Conservation (phyloP, 2,113 vertebrate species). For the Gavia stellata region DNA sequence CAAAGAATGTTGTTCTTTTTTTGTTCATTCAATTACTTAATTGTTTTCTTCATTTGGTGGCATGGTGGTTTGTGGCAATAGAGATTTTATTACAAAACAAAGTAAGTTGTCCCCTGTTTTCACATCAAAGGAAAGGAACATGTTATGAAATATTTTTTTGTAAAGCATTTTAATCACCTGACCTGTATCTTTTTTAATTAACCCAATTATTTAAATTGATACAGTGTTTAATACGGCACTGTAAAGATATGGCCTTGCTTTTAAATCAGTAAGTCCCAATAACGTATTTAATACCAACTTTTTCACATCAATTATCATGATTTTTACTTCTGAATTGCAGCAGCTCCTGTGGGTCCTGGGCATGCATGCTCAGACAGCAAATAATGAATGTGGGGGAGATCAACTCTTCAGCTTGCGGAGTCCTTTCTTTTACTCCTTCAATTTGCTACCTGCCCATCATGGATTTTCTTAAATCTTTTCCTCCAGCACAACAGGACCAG, state of each 20-base stretch:
- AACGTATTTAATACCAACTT: background rate
- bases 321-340: background rate
- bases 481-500: background rate
- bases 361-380: background rate
- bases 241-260: background rate
- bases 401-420: background rate
- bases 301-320: background rate
- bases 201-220: background rate
- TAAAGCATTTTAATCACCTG: background rate
- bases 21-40: background rate
- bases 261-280: background rate
- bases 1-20: background rate
- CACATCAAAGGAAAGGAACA: background rate
- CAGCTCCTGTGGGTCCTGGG: background rate
- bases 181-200: background rate
- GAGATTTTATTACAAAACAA: background rate
- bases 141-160: background rate
- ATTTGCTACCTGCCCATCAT: background rate
- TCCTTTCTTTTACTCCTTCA: background rate
- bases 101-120: background rate
- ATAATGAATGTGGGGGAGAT: background rate
- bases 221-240: background rate
- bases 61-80: background rate
- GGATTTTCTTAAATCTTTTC: background rate
- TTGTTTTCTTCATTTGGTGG: background rate